Percentiles rank a stretch among this genome's conserved stretches.
Conservation (phyloP, 2,113 vertebrate genomes). For the Irena cyanogastra region DNA sequence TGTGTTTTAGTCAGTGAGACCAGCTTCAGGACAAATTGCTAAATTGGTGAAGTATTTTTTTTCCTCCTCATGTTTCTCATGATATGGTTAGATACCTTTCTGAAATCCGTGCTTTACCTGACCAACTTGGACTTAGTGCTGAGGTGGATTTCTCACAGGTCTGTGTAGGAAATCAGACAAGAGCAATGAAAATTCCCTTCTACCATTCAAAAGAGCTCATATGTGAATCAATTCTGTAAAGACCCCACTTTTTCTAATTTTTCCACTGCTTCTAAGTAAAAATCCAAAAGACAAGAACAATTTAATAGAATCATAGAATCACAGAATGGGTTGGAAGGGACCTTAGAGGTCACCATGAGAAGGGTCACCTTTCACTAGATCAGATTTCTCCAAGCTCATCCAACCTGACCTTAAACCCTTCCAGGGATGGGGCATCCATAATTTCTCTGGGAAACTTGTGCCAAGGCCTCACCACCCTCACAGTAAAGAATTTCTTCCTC, state of each 20-base stretch:
- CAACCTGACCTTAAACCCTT: not conserved
- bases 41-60: not conserved
- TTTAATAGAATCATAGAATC: not conserved
- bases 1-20: not conserved
- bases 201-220: not conserved
- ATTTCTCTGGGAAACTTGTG: not conserved
- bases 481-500: too few relatives aligned
- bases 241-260: not conserved
- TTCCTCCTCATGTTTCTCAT: not conserved
- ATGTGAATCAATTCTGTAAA: not conserved
- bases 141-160: not conserved
- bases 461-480: too few relatives aligned
- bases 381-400: not conserved
- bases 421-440: not conserved
- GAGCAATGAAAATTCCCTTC: not conserved
- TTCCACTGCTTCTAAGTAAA: not conserved
- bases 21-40: not conserved
- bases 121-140: not conserved
- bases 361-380: not conserved
- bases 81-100: not conserved
- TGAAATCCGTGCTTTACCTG: not conserved
- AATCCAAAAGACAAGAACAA: not conserved
- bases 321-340: not conserved
- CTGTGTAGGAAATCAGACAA: not conserved
- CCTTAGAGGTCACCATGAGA: not conserved